Percentiles rank a stretch among this genome's conserved stretches.
phyloP scores from a whole-genome alignment of 2,797 vertebrate species.

The Bradypus variegatus region DNA sequence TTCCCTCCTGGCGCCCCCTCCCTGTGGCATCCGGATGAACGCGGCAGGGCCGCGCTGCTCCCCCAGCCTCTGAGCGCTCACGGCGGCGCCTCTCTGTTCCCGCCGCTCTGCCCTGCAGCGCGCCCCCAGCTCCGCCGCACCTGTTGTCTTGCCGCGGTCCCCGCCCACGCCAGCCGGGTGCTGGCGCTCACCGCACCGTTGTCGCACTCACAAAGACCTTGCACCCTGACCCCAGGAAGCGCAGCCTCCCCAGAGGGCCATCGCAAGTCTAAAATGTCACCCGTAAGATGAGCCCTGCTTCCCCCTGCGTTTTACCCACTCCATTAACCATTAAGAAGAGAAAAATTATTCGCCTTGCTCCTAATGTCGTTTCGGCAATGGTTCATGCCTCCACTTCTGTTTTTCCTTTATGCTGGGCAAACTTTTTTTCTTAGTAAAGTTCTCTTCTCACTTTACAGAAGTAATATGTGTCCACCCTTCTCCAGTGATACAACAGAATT shows the following conservation, averaged over 20 bases:
- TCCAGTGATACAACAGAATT: not conserved
- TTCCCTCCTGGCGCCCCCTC: no score
- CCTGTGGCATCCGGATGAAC: not conserved
- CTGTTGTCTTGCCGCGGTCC: not conserved
- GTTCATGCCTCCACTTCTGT: not conserved
- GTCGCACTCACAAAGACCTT: not conserved
- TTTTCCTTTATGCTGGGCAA: not conserved
- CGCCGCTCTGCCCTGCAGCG: not conserved
- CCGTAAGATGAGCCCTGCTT: not conserved
- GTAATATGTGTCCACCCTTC: not conserved
- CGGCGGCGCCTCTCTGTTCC: not conserved
- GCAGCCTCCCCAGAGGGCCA: not conserved
- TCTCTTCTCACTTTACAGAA: not conserved
- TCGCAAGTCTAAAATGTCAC: not conserved
- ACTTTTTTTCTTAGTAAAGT: not conserved
- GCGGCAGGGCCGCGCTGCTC: not conserved
- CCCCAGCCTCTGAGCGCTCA: not conserved
- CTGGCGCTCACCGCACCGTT: accelerated
- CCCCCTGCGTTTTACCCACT: not conserved
- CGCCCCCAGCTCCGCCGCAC: accelerated
- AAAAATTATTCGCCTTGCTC: not conserved
- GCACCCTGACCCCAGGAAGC: not conserved
- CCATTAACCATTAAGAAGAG: not conserved
- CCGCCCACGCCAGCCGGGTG: not conserved
- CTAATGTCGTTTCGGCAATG: not conserved